These are phyloP conservation scores for Cyanoderma ruficeps DNA, from an alignment of 2,113 vertebrate genomes.

Conservation along the genomic window DNA sequence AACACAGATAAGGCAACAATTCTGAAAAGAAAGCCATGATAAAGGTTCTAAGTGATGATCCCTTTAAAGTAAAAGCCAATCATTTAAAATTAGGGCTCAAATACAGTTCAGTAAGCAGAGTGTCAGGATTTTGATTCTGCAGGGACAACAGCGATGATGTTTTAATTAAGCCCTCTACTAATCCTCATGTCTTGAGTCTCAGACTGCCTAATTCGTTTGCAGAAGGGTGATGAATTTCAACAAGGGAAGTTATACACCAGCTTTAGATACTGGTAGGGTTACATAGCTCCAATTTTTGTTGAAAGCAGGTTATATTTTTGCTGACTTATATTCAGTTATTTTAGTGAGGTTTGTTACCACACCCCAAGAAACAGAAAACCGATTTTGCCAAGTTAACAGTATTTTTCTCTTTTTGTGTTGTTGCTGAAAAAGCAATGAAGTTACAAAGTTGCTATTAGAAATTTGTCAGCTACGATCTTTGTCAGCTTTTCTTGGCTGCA, in stretches of 20 bases:
- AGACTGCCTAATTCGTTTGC: not conserved
- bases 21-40: not conserved
- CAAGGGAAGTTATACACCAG: not conserved
- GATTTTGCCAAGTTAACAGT: conserved; percentile 9
- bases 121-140: conserved; percentile 43
- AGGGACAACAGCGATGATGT: conserved; percentile 30
- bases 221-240: conserved; percentile 30
- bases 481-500: conserved; percentile 26
- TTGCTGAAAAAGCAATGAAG: conserved; percentile 36
- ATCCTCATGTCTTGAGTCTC: conserved; percentile 25
- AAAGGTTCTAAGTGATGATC: not conserved
- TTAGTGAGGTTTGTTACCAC: not conserved
- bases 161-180: conserved; percentile 58
- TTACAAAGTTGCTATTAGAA: conserved; percentile 24
- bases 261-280: not conserved
- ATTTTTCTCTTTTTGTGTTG: not conserved
- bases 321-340: not conserved
- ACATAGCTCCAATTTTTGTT: not conserved
- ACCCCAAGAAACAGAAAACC: not conserved
- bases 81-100: conserved; percentile 24
- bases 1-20: not conserved
- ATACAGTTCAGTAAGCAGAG: conserved; percentile 8
- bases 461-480: not conserved
- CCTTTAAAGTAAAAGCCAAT: not conserved
- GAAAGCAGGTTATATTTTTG: conserved; percentile 8